These are phyloP conservation scores for Zootoca vivipara DNA, from an alignment of 2,113 vertebrate genomes.

Conservation along the genomic window DNA sequence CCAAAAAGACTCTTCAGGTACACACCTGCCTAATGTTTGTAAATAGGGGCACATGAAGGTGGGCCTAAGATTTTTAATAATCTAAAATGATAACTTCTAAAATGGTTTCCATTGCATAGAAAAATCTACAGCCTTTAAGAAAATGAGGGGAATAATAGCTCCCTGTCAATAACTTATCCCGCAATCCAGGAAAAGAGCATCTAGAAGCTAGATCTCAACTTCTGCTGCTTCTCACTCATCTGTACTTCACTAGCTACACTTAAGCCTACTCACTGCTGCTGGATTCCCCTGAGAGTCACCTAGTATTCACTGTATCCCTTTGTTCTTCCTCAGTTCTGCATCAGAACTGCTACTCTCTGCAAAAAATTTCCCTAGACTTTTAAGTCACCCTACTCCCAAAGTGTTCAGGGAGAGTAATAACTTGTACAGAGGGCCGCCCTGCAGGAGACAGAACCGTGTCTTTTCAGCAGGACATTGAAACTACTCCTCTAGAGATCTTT, in stretches of 20 bases:
- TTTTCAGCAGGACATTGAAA: background rate
- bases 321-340: background rate
- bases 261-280: background rate
- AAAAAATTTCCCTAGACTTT: background rate
- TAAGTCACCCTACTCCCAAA: background rate
- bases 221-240: background rate
- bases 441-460: background rate
- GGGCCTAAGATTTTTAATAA: background rate
- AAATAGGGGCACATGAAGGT: background rate
- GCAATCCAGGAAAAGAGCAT: background rate
- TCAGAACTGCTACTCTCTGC: background rate
- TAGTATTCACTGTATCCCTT: background rate
- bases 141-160: background rate
- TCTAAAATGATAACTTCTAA: background rate
- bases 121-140: background rate
- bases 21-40: background rate
- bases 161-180: too few species aligned
- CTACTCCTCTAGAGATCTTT: background rate
- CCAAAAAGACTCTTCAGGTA: background rate
- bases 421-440: background rate
- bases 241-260: background rate
- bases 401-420: background rate
- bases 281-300: background rate
- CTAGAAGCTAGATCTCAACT: background rate
- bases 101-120: background rate